A percentile compares a stretch with the other conserved stretches of the same genome.
These are phyloP conservation scores for Atherinomorus stipes DNA, from an alignment of 2,113 vertebrate genomes.

Conservation along the genomic window DNA sequence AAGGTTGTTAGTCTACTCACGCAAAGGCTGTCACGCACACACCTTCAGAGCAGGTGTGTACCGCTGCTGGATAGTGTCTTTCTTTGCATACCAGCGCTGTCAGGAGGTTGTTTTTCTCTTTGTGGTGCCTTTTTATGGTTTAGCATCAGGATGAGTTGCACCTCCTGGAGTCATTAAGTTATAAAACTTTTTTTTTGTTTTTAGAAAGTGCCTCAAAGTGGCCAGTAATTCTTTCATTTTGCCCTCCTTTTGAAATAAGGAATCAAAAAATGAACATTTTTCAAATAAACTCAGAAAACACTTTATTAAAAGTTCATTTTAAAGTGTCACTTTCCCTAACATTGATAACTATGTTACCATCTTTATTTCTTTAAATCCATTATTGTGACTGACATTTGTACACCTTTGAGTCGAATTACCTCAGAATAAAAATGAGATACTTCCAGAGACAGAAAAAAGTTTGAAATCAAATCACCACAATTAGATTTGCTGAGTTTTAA, in stretches of 20 bases:
- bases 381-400: too few species aligned
- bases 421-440: too few species aligned
- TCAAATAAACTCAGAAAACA: not conserved
- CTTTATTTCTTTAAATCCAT: not conserved
- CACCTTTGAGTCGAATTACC: too few species aligned
- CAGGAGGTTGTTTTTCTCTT: conserved; percentile 29
- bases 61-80: conserved; percentile 18
- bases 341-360: not conserved
- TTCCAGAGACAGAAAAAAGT: too few species aligned
- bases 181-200: not conserved
- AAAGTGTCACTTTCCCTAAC: not conserved
- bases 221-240: not conserved
- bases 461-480: too few species aligned
- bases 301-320: not conserved
- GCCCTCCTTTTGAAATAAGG: not conserved
- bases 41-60: conserved; percentile 70
- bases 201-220: not conserved
- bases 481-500: too few species aligned
- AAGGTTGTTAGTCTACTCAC: conserved; percentile 72
- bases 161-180: conserved; percentile 1
- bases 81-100: conserved; percentile 53
- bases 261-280: not conserved
- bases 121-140: conserved; percentile 40
- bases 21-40: conserved; percentile 72
- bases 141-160: conserved; percentile 15